Evolutionary conservation across 2,888 invertebrate species (phyloP).

Genomic region (Taenaris catops): DNA sequence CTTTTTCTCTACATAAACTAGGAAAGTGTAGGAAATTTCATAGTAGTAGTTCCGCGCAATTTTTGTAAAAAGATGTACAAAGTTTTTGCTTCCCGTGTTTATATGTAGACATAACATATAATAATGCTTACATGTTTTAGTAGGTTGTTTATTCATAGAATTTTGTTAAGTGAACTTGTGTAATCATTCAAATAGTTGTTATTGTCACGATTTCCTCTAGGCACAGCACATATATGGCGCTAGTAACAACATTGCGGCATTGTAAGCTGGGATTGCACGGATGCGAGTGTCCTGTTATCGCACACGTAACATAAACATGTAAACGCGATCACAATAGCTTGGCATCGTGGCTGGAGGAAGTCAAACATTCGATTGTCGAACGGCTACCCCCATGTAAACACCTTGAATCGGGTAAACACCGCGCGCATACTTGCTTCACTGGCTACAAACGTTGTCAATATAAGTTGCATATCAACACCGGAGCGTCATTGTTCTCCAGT

Average conservation of each 20-base stretch:
- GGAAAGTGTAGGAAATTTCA: not conserved
- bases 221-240: slow-evolving; percentile 1
- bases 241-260: slow-evolving; percentile 9
- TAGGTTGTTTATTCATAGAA: not conserved
- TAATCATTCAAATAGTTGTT: slow-evolving; percentile 5
- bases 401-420: slow-evolving; percentile 31
- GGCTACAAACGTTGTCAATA: slow-evolving; percentile 25
- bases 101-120: no score
- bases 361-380: slow-evolving; percentile 62
- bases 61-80: no score
- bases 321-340: slow-evolving; percentile 49
- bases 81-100: no score
- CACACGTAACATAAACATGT: slow-evolving; percentile 42
- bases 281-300: slow-evolving; percentile 34
- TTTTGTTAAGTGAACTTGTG: slow-evolving; percentile 4
- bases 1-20: not conserved
- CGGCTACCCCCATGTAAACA: slow-evolving; percentile 38
- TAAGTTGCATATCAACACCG: slow-evolving; percentile 31
- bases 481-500: slow-evolving; percentile 25
- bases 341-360: slow-evolving; percentile 40
- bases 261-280: slow-evolving; percentile 25
- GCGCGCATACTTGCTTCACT: slow-evolving; percentile 16
- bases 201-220: slow-evolving; percentile 5
- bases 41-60: no score
- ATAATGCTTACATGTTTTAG: not conserved